These are phyloP conservation scores for Menura novaehollandiae DNA, from an alignment of 2,113 vertebrate genomes.

Conservation along the genomic window DNA sequence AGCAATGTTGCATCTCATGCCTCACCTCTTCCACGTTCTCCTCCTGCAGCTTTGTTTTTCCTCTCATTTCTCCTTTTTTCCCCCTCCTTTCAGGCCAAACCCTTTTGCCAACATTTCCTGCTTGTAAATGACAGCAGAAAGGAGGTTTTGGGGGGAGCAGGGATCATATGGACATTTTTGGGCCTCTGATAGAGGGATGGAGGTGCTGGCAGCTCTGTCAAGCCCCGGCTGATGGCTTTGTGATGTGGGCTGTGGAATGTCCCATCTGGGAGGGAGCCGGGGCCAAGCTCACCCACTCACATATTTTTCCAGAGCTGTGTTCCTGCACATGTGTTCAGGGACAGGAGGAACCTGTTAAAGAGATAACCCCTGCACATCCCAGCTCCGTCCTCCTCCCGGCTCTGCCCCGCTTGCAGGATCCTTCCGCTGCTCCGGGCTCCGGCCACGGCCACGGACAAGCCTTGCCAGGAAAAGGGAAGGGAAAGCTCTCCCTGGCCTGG, in stretches of 20 bases:
- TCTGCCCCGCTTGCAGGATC: neutral
- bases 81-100: neutral
- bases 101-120: constrained; percentile 4
- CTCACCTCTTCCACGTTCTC: neutral
- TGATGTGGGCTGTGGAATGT: constrained; percentile 44
- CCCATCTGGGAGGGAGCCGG: constrained; percentile 33
- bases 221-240: neutral
- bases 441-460: rapidly evolving
- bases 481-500: neutral
- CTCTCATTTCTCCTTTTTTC: neutral
- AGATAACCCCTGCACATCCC: neutral
- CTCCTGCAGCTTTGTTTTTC: neutral
- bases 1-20: too few relatives aligned
- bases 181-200: constrained; percentile 12
- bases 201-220: constrained; percentile 25
- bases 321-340: constrained; percentile 22
- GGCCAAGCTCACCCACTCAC: constrained; percentile 58
- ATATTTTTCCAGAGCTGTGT: constrained; percentile 39
- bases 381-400: neutral
- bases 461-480: neutral
- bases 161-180: neutral
- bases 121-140: neutral
- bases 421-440: neutral
- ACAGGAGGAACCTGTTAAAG: constrained; percentile 39
- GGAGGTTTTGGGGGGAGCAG: neutral